These are phyloP conservation scores for Hydrolagus colliei DNA, from an alignment of 2,797 vertebrate species.

Conservation along the genomic window DNA sequence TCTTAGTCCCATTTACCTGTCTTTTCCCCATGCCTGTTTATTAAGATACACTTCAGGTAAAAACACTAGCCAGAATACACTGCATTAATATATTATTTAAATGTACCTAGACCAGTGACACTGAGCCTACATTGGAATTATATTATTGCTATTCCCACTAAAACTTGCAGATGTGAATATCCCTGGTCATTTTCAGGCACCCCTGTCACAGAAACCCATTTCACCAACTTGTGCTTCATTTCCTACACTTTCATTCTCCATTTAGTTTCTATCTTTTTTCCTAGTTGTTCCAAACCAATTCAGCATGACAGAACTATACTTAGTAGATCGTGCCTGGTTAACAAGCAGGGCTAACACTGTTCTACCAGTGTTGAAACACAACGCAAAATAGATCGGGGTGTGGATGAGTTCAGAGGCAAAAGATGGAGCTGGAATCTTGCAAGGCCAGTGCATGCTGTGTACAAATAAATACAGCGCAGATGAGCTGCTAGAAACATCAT, in stretches of 20 bases:
- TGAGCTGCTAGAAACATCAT: conserved; percentile 45
- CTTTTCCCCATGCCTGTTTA: not conserved
- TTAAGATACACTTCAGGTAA: no score
- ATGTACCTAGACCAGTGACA: no score
- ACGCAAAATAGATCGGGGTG: not conserved
- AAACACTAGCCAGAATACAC: no score
- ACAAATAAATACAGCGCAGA: conserved; percentile 65
- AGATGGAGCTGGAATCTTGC: conserved; percentile 47
- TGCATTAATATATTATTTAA: no score
- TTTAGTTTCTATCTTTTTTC: not conserved
- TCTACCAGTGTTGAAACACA: not conserved
- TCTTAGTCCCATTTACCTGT: not conserved
- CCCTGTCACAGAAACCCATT: not conserved
- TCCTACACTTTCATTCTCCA: not conserved
- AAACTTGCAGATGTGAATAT: no score
- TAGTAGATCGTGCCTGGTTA: not conserved
- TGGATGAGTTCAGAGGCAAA: not conserved
- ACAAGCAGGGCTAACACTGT: not conserved
- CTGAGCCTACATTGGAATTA: no score
- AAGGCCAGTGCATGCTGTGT: conserved; percentile 43
- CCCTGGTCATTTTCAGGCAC: not conserved
- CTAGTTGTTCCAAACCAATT: not conserved
- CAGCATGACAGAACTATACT: not conserved
- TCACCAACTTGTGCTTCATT: not conserved
- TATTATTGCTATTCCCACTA: no score